Percentiles rank a stretch among this genome's conserved stretches.
phyloP scores from a whole-genome alignment of 2,797 vertebrate species.

The Chelmon rostratus region DNA sequence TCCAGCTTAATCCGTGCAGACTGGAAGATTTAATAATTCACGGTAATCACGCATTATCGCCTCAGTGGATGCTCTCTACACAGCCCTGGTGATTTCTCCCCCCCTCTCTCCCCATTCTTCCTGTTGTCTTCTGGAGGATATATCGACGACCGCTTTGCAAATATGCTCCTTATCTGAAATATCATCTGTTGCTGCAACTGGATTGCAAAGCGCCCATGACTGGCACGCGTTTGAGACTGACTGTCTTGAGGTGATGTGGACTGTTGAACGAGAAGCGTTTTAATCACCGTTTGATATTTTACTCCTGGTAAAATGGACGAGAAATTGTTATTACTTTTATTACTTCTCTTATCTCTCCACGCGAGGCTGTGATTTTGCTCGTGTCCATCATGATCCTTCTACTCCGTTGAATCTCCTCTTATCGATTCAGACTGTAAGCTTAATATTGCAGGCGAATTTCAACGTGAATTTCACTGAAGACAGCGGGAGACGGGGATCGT shows the following conservation, averaged over 20 bases:
- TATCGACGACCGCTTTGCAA: constrained; percentile 73
- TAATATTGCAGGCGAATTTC: constrained; percentile 67
- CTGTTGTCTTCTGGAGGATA: constrained; percentile 77
- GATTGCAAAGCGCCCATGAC: constrained; percentile 72
- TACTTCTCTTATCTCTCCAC: constrained; percentile 85
- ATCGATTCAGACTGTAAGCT: constrained; percentile 74
- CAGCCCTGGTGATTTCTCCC: constrained; percentile 68
- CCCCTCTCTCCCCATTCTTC: constrained; percentile 44
- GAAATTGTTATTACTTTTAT: constrained; percentile 82
- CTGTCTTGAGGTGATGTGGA: constrained; percentile 63
- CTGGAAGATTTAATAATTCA: constrained; percentile 85
- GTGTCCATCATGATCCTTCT: constrained; percentile 70
- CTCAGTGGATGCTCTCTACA: constrained; percentile 76
- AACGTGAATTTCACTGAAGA: constrained; percentile 52
- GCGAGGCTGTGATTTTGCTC: constrained; percentile 77
- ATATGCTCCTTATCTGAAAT: constrained; percentile 77
- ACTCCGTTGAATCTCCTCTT: constrained; percentile 72
- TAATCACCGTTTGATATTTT: constrained; percentile 39
- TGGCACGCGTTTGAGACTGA: constrained; percentile 63
- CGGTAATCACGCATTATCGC: constrained; percentile 83
- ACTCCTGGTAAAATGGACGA: constrained; percentile 82
- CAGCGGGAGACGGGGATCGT: constrained; percentile 54
- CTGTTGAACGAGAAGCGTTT: constrained; percentile 53
- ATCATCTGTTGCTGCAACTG: constrained; percentile 90
- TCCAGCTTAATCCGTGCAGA: constrained; percentile 80